Percentiles rank a stretch among this genome's conserved stretches.
These are phyloP conservation scores for Antennarius striatus DNA, from an alignment of 2,113 vertebrate genomes.

Conservation along the genomic window DNA sequence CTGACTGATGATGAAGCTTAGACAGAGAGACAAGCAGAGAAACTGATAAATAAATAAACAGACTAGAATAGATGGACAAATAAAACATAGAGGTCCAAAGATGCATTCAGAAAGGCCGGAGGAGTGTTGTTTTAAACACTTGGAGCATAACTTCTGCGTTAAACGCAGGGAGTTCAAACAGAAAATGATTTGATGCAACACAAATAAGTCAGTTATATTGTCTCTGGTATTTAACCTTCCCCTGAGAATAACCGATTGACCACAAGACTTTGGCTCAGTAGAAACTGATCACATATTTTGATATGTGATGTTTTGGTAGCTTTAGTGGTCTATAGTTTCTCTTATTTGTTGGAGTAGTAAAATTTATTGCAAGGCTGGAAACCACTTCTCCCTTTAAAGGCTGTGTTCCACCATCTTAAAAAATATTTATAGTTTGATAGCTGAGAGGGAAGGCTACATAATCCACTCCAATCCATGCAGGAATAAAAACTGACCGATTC, in stretches of 20 bases:
- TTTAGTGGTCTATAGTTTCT: neutral
- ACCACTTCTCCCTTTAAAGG: neutral
- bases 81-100: conserved; percentile 24
- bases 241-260: neutral
- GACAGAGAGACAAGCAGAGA: conserved; percentile 35
- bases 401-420: neutral
- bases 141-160: conserved; percentile 11
- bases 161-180: conserved; percentile 16
- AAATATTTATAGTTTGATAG: neutral
- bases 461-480: neutral
- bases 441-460: neutral
- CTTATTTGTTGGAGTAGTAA: no score
- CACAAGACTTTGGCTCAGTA: neutral
- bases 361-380: neutral
- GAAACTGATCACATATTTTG: neutral
- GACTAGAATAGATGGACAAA: conserved; percentile 44
- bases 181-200: neutral
- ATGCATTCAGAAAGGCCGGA: conserved; percentile 5
- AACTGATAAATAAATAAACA: conserved; percentile 50
- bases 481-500: neutral
- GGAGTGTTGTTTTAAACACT: conserved; percentile 26
- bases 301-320: neutral
- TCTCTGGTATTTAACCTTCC: neutral
- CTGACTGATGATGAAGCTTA: conserved; percentile 52
- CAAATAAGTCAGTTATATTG: neutral